Evolutionary conservation across 1,140 invertebrate genomes (phyloP).

Genomic region (Bombus turneri): DNA sequence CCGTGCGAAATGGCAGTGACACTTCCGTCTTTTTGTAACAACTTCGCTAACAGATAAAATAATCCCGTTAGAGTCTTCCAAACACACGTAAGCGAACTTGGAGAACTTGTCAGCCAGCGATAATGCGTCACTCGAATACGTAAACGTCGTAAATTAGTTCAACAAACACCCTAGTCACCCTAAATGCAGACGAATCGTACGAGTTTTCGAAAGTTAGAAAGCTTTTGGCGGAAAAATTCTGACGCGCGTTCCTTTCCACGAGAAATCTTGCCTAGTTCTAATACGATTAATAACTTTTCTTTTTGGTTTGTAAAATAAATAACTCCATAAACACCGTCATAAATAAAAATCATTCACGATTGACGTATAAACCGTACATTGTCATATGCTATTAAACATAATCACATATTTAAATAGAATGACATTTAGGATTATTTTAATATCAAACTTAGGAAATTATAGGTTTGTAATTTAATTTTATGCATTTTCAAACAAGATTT

Average conservation of each 20-base stretch:
- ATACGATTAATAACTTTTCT: background rate
- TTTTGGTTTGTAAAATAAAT: no score
- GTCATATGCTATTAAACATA: no score
- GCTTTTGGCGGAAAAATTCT: background rate
- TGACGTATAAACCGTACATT: no score
- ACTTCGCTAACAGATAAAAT: slow-evolving; percentile 8
- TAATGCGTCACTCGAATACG: background rate
- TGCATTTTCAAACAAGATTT: no score
- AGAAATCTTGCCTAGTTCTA: no score
- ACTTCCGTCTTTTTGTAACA: slow-evolving; percentile 1
- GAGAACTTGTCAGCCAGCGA: background rate
- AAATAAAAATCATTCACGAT: no score
- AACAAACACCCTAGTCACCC: background rate
- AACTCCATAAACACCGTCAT: no score
- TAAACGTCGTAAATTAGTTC: slow-evolving; percentile 5
- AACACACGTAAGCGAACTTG: background rate
- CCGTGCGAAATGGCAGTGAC: background rate
- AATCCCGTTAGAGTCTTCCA: background rate
- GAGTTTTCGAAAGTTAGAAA: background rate
- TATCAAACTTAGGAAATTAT: no score
- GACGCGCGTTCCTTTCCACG: background rate
- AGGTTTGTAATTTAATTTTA: no score
- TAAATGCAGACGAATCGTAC: background rate
- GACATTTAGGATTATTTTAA: no score
- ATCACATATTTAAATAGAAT: no score